Conservation (phyloP, 2,113 vertebrate species). For the Sander vitreus region DNA sequence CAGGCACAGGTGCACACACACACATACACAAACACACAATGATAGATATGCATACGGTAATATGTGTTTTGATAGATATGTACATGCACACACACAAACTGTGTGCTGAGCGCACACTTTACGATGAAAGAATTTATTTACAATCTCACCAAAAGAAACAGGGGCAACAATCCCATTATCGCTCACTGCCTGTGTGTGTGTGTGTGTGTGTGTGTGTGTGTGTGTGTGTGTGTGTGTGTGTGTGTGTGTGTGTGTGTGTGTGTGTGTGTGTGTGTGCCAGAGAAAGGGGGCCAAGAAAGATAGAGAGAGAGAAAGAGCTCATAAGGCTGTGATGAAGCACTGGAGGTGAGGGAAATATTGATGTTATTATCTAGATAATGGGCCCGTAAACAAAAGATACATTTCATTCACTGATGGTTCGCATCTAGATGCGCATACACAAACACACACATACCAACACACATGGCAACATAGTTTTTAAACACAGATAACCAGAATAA, state of each 20-base stretch:
- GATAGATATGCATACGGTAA: neutral
- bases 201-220: slow-evolving; percentile 1
- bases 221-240: slow-evolving; percentile 22
- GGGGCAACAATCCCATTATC: slow-evolving; percentile 69
- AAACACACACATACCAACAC: neutral
- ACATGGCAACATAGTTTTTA: slow-evolving; percentile 9
- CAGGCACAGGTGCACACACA: slow-evolving; percentile 7
- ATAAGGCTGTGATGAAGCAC: slow-evolving; percentile 74
- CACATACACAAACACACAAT: slow-evolving; percentile 13
- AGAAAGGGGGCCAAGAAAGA: slow-evolving; percentile 3
- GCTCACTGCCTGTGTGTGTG: slow-evolving; percentile 11
- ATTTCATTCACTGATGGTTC: slow-evolving; percentile 71
- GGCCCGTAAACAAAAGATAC: slow-evolving; percentile 76
- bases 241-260: slow-evolving; percentile 10
- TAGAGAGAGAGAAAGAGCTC: slow-evolving; percentile 45
- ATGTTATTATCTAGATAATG: slow-evolving; percentile 81
- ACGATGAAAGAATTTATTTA: slow-evolving; percentile 60
- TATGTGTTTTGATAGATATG: too few species aligned
- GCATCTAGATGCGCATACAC: slow-evolving; percentile 22
- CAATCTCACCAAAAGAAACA: slow-evolving; percentile 67
- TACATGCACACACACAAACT: neutral
- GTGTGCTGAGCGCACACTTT: slow-evolving; percentile 16
- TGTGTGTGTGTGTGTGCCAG: neutral
- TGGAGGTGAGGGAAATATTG: slow-evolving; percentile 74
- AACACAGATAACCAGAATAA: slow-evolving; percentile 35